A percentile compares a stretch with the other conserved stretches of the same genome.
Evolutionary conservation across 2,797 vertebrate species (phyloP).

Genomic region (Enteromius viviparus): DNA sequence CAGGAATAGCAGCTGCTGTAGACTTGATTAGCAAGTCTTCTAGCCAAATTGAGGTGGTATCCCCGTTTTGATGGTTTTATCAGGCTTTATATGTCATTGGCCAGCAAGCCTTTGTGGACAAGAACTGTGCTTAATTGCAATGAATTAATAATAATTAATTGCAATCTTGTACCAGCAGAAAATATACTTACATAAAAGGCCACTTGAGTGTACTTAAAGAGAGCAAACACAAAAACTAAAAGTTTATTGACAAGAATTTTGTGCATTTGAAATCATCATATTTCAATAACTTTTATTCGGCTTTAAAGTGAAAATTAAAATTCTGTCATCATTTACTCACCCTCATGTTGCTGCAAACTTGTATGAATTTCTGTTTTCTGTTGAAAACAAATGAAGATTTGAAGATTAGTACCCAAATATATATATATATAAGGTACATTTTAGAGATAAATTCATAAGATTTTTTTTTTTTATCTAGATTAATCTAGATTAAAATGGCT

Average conservation of each 20-base stretch:
- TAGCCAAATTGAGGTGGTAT: background rate
- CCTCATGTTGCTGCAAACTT: background rate
- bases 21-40: background rate
- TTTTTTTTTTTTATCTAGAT: no score
- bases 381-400: background rate
- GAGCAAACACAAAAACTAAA: background rate
- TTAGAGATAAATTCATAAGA: no score
- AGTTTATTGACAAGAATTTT: background rate
- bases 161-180: background rate
- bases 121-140: background rate
- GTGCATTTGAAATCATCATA: background rate
- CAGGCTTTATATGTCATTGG: background rate
- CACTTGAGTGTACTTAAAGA: background rate
- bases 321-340: background rate
- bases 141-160: no score
- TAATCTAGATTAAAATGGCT: no score
- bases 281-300: background rate
- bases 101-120: background rate
- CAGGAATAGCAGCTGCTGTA: background rate
- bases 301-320: background rate
- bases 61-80: background rate
- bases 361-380: background rate
- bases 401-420: background rate
- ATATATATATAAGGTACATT: no score
- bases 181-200: background rate